Evolutionary conservation across 2,113 vertebrate genomes (phyloP), one percentile per base, ranked within the genome.

Genomic region (Perca schrenkii): DNA sequence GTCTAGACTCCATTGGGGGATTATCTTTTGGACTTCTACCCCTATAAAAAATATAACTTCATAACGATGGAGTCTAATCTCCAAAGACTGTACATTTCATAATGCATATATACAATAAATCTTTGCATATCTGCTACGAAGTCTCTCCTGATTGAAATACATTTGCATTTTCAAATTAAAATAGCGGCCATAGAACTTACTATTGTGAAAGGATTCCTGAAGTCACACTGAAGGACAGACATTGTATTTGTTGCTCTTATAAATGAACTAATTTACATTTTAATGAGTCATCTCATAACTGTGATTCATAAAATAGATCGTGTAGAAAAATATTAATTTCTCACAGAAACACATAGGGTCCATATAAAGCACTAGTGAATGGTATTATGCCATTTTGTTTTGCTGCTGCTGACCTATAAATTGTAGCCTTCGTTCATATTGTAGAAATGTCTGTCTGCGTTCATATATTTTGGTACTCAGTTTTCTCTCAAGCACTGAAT

Each of bases 241-340:
- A 21, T 54, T 53, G 40, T 70, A 67, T 57, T 62, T 54, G 69
- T 73, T 72, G 68, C 63, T 79, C 74, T 81, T 66, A 62, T 60
- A 83, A 90, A 87, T 64, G 58, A 76, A 67, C 21, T 69, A 17
- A 90, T 90, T 83, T 84, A 77, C 85, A 85, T 90, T 90, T 89
- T 82, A 34, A 34, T 34, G 31, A 34, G 31, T 34, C 31, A 4
- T 34, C 31, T 34, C 31, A 34, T 34, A 34, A 5, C 76, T 16
- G 54, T 28, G 50, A 62, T 54, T 79, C 61, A 70, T 52, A 47
- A 81, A 79, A 79, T 25, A 52, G 46, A 70, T 77, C 56, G 25
- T 22, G 49, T n/a, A 43, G n/a, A 73, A 62, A 60, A 75, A 73
- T 34, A 69, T 64, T 60, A 2, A 78, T 83, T 63, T 74, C 81